Conservation (phyloP, 1,140 invertebrate genomes). For the Drosophila serrata region DNA sequence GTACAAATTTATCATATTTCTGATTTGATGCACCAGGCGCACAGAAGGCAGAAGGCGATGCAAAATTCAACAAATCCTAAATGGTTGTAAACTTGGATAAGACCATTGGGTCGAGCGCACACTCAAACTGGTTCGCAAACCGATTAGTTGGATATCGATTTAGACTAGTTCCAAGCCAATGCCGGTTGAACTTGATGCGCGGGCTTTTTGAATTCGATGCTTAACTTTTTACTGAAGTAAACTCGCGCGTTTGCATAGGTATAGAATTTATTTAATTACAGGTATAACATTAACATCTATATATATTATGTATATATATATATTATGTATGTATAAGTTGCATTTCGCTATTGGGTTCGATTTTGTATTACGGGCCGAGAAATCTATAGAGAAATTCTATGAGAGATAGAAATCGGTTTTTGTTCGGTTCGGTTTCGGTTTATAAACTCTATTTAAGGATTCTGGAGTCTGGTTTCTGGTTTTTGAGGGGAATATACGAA, state of each 20-base stretch:
- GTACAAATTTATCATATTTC: no score
- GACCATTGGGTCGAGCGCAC: no score
- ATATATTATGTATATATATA: constrained; percentile 79
- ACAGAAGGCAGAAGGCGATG: no score
- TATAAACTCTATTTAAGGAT: constrained; percentile 33
- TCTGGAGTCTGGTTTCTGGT: no score
- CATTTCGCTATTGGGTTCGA: constrained; percentile 70
- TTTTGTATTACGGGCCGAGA: constrained; percentile 33
- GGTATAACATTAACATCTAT: constrained; percentile 83
- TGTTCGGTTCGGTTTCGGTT: constrained; percentile 3
- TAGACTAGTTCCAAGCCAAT: no score
- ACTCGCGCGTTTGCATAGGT: constrained; percentile 56
- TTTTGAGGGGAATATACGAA: constrained; percentile 1
- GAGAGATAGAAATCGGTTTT: constrained; percentile 51
- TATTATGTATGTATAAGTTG: constrained; percentile 75
- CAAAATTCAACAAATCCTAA: no score
- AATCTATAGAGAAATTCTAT: constrained; percentile 32
- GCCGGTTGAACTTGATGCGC: no score
- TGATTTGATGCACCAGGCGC: no score
- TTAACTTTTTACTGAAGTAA: not conserved
- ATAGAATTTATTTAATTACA: constrained; percentile 84
- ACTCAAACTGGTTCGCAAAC: no score
- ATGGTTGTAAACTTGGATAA: no score
- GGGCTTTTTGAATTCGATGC: not conserved
- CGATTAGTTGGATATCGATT: no score